phyloP scores from a whole-genome alignment of 2,113 vertebrate species.

The Nesoenas mayeri region DNA sequence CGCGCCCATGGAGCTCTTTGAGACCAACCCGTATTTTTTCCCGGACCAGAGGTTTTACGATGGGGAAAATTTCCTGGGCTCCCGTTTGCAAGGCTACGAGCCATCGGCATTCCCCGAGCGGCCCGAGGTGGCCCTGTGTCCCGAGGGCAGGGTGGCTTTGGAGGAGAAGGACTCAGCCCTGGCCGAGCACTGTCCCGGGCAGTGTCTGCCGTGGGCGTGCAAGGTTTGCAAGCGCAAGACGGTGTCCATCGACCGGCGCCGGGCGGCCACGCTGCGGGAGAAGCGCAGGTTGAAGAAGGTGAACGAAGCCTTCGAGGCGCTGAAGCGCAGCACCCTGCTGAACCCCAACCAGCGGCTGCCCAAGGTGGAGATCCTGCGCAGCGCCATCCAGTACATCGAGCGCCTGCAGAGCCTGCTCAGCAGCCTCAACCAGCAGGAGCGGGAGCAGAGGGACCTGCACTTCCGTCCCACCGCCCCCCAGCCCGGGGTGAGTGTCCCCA shows the following conservation, averaged over 20 bases:
- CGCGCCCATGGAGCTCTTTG: conserved; percentile 92
- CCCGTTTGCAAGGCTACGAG: conserved; percentile 86
- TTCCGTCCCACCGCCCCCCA: conserved; percentile 73
- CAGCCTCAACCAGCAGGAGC: conserved; percentile 95
- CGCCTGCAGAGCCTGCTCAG: conserved; percentile 93
- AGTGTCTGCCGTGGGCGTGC: conserved; percentile 97
- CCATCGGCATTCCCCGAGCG: conserved; percentile 84
- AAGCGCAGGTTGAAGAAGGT: conserved; percentile 96
- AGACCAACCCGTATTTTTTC: conserved; percentile 97
- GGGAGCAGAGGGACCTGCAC: conserved; percentile 82
- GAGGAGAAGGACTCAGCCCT: conserved; percentile 89
- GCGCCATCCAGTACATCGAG: conserved; percentile 98
- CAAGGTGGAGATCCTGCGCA: conserved; percentile 97
- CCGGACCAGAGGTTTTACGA: conserved; percentile 96
- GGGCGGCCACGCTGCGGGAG: conserved; percentile 92
- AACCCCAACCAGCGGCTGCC: conserved; percentile 98
- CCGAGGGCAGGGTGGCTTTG: conserved; percentile 72
- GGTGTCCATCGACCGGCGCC: conserved; percentile 90
- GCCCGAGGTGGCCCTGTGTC: conserved; percentile 83
- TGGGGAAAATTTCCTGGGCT: conserved; percentile 88
- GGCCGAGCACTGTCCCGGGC: conserved; percentile 89
- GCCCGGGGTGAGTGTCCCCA: conserved; percentile 80
- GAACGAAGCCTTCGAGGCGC: conserved; percentile 96
- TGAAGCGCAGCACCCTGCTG: conserved; percentile 95
- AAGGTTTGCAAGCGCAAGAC: conserved; percentile 96